Evolutionary conservation across 2,113 vertebrate species (phyloP).

Genomic region (Neodontobutis hainanensis): DNA sequence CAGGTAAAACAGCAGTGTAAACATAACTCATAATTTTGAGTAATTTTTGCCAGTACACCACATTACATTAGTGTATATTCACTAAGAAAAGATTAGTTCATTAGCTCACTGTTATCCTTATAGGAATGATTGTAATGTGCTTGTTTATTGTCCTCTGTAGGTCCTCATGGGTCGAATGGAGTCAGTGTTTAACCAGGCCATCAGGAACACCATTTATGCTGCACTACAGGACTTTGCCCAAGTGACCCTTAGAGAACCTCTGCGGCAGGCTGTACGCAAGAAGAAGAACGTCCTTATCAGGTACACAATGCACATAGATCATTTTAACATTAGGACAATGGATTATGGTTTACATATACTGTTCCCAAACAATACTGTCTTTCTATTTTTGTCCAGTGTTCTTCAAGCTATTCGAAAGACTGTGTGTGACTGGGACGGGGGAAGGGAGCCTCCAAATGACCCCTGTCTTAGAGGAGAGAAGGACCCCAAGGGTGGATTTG

Average conservation of each 20-base stretch:
- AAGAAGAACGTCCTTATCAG: constrained; percentile 99
- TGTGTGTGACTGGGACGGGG: constrained; percentile 97
- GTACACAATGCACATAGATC: constrained; percentile 60
- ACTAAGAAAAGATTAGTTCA: no score
- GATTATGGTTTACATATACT: not conserved
- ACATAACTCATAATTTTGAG: not conserved
- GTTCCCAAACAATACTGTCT: not conserved
- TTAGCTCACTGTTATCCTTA: not conserved
- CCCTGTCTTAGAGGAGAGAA: constrained; percentile 97
- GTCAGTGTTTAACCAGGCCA: constrained; percentile 98
- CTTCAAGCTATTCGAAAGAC: constrained; percentile 98
- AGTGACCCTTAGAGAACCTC: constrained; percentile 91
- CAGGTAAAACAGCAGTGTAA: constrained; percentile 71
- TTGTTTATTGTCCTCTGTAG: constrained; percentile 29
- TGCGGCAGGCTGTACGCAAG: constrained; percentile 95
- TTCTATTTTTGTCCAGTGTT: constrained; percentile 78
- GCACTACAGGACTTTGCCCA: constrained; percentile 98
- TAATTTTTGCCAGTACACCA: not conserved
- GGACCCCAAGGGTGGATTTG: constrained; percentile 98
- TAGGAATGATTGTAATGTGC: not conserved
- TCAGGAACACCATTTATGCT: constrained; percentile 98
- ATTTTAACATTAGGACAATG: not conserved
- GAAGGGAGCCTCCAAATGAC: constrained; percentile 95
- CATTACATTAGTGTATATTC: not conserved
- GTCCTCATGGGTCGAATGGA: constrained; percentile 99